Evolutionary conservation across 2,888 invertebrate genomes (phyloP), one percentile per base, ranked within the genome.

Genomic region (Amblyteles armatorius): DNA sequence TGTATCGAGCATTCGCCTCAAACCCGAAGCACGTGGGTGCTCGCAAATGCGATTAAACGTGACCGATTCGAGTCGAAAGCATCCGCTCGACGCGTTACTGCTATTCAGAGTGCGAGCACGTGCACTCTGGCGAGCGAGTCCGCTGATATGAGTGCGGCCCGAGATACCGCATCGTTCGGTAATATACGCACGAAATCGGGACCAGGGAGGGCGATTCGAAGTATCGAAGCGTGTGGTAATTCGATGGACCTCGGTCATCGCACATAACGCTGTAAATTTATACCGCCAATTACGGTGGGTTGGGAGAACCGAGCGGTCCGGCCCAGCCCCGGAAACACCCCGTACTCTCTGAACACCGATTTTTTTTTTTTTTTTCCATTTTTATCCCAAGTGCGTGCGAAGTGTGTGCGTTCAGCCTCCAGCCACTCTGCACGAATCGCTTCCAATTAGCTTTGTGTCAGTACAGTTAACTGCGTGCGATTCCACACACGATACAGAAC

Each of bases 31-130:
- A 83, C 74, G 60, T 63, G 71, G 55, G 6, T 50, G 13, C 11
- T 55, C 69, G 67, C 55, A 50, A 85, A 83, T 55, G 16, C 79
- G 85, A 82, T 85, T 85, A 82, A 79, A 79, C 76, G 72, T 83
- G 72, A 85, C 82, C 79, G 79, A 79, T 79, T 85, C 71, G 74
- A 74, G 79, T 85, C 50, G 65, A 82, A 85, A 81, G 74, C 74
- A 74, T 79, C 65, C 60, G 77, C 36, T 65, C 26, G 36, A 44
- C 69, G 26, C 69, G 57, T 67, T 55, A 52, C 65, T 65, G 9
- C 65, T 40, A 68, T 78, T 80, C 67, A 48, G 57, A 84, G 60
- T 68, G 22, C 63, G 65, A 48, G 69, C 83, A 79, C 79, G 83
- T 79, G 68, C 79, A n/a, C 52, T 71, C 36, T 48, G 29, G 6